Conservation (phyloP, 1,140 invertebrate genomes). For the Drosophila kikkawai region DNA sequence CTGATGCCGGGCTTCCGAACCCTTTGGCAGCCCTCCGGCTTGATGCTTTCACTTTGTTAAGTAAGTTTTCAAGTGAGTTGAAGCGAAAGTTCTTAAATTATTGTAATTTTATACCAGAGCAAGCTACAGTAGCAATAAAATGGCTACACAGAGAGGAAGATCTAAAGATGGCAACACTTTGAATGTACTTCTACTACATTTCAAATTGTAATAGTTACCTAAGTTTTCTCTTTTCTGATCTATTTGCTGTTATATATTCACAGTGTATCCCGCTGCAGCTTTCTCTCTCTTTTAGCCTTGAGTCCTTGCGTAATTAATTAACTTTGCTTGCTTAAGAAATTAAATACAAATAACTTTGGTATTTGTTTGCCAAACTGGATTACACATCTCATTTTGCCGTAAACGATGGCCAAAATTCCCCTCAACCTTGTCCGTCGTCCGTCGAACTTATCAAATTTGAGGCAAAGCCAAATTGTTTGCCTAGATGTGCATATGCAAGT, state of each 20-base stretch:
- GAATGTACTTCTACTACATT: not conserved
- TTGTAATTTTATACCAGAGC: constrained; percentile 61
- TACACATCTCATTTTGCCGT: constrained; percentile 62
- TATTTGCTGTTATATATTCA: not conserved
- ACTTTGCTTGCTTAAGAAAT: constrained; percentile 77
- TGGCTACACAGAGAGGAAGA: not conserved
- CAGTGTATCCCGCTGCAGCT: constrained; percentile 1
- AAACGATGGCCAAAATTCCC: constrained; percentile 47
- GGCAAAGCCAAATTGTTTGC: constrained; percentile 17
- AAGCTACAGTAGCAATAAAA: constrained; percentile 9
- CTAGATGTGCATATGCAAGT: constrained; percentile 13
- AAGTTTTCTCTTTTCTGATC: not conserved
- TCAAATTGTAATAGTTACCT: not conserved
- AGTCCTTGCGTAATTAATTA: constrained; percentile 75
- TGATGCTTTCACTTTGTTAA: constrained; percentile 28
- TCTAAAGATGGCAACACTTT: not conserved
- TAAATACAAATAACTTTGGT: constrained; percentile 80
- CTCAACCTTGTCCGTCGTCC: constrained; percentile 11
- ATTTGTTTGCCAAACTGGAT: constrained; percentile 78
- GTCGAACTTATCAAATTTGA: constrained; percentile 14
- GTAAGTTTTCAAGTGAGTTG: constrained; percentile 55
- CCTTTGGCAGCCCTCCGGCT: constrained; percentile 1
- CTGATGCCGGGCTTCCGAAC: not conserved
- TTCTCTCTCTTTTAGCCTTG: constrained; percentile 24
- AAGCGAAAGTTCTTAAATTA: constrained; percentile 72